Evolutionary conservation across 1,140 invertebrate genomes (phyloP), one percentile per base, ranked within the genome.

Genomic region (Chymomyza costata): DNA sequence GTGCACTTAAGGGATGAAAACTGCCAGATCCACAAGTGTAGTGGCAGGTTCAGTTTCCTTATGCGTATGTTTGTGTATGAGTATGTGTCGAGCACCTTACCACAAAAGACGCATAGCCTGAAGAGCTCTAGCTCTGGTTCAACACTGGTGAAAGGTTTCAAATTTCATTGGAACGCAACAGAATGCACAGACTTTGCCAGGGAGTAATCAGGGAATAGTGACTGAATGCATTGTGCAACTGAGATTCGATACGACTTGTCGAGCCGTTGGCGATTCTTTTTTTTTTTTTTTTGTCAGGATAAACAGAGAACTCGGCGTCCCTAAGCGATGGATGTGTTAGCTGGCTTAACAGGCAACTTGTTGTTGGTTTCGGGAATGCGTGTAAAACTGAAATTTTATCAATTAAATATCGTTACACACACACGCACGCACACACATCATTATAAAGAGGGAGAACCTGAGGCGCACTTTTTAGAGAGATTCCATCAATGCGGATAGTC

Each of bases 1-100:
- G 21, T 58, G 64, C 69, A 80, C 73, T 80, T 80, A 80, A 66
- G 73, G 73, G 73, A 73, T 80, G 73, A 60, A 68, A 52, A 69
- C 39, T 34, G 46, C 53, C 45, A 48, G 51, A 49, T 59, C 65
- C 61, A 50, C 73, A 80, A 67, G 71, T 80, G 71, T 55, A 35
- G 57, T 40, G 39, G 70, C 65, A 73, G 63, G 58, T 71, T 73
- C n/a, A n/a, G n/a, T n/a, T n/a, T n/a, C n/a, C n/a, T n/a, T n/a
- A n/a, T n/a, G n/a, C 44, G 30, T 19, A 0, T 16, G 28, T 50
- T 11, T 50, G 31, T 40, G 37, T 40, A 44, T 10, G 18, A 14
- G 43, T 62, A 58, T 45, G 45, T 64, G 55, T 55, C 60, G 62
- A 32, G 54, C 56, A 64, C 28, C 25, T 53, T 56, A 45, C 60